Base-by-base conservation (phyloP, 1,140 invertebrate genomes). In the Scaptodrosophila lebanonensis region DNA sequence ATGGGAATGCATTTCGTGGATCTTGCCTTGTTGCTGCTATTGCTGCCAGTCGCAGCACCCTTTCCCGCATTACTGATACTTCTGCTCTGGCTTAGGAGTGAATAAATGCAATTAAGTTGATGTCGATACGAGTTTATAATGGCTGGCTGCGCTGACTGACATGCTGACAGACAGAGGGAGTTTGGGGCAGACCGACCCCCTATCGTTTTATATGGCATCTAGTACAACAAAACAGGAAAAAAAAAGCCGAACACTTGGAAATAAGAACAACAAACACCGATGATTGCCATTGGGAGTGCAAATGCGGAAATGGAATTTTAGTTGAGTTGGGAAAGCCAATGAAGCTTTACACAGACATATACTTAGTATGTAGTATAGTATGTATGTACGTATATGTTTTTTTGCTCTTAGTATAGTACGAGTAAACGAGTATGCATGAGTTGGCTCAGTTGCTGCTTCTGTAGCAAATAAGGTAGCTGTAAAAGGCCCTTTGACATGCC, bases 91-190 rank as follows among this genome's bases (percentile, higher is more conserved):
- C 75, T 75, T 75, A 75, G 75, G 69, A 75, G 70, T 75, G 75
- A 82, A 79, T 82, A 79, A 79, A 75, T 75, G 75, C 75, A 75
- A 82, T 79, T 82, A 79, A 79, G 61, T 75, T 53, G 66, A 79
- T 82, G 69, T 82, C 73, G 75, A 75, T 56, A 39, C 40, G 52
- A 58, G 69, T 69, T 69, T 75, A 48, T 42, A 66, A 53, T 57
- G 61, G 43, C 51, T 38, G 27, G 33, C 22, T 51, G 48, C 7
- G 35, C 11, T 25, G 32, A 36, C 35, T 29, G 47, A 38, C 33
- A 36, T 12, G 13, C 12, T 11, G 45, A 33, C 53, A n/a, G 29
- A 49, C 60, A 63, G 45, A 52, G 54, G 47, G 15, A 42, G 35
- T 52, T 39, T 51, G 60, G n/a, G n/a, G n/a, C n/a, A n/a, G n/a